Evolutionary conservation across 1,140 invertebrate genomes (phyloP).

Genomic region (Ceratosolen fusciceps): DNA sequence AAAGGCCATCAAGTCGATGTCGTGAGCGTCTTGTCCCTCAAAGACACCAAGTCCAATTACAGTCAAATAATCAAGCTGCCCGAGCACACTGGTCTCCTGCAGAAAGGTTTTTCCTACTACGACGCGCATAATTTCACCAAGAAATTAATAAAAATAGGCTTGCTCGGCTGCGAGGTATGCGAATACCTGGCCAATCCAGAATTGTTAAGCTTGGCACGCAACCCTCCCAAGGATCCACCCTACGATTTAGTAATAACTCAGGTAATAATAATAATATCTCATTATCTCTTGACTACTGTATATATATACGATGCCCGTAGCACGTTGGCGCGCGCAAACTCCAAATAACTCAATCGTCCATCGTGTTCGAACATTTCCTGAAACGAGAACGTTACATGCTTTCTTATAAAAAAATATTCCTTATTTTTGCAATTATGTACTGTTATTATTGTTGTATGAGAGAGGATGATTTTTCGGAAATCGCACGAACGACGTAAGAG

Average conservation of each 20-base stretch:
- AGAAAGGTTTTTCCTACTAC: not conserved
- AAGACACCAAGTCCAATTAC: constrained; percentile 54
- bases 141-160: not conserved
- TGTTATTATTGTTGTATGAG: no score
- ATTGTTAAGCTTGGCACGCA: constrained; percentile 55
- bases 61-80: constrained; percentile 50
- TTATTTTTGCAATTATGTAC: no score
- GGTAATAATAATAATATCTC: no score
- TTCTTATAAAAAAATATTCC: no score
- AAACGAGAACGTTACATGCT: no score
- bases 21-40: constrained; percentile 55
- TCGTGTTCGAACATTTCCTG: no score
- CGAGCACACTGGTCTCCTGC: not conserved
- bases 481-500: no score
- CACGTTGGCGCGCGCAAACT: no score
- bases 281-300: no score
- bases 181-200: constrained; percentile 39
- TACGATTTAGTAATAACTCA: constrained; percentile 59
- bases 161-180: not conserved
- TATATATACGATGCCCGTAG: no score
- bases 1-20: constrained; percentile 70
- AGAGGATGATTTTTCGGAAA: no score
- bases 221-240: constrained; percentile 56
- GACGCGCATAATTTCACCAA: not conserved
- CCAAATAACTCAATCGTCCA: no score